Evolutionary conservation across 2,113 vertebrate genomes (phyloP).

Genomic region (Holacanthus passer): DNA sequence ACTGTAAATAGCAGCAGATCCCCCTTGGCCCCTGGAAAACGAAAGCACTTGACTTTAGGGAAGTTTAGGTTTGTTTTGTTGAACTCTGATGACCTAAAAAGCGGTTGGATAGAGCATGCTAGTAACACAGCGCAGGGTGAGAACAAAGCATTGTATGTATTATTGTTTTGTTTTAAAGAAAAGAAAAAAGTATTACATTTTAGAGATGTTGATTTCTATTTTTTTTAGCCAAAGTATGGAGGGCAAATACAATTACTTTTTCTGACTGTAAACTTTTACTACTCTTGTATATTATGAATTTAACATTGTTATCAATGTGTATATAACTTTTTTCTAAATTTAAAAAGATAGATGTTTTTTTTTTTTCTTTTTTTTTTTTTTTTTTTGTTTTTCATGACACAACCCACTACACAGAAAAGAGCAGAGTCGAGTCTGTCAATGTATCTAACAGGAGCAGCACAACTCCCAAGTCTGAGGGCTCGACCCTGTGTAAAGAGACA

Average conservation of each 20-base stretch:
- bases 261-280: conserved; percentile 87
- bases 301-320: conserved; percentile 84
- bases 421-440: conserved; percentile 36
- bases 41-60: conserved; percentile 78
- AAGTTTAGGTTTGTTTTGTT: conserved; percentile 69
- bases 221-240: conserved; percentile 82
- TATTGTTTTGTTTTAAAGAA: conserved; percentile 80
- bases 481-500: conserved; percentile 22
- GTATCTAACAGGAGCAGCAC: conserved; percentile 54
- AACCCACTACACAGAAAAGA: conserved; percentile 58
- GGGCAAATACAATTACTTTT: conserved; percentile 81
- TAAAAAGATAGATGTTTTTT: conserved; percentile 50
- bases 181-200: conserved; percentile 85
- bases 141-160: conserved; percentile 82
- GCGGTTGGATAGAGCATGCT: conserved; percentile 68
- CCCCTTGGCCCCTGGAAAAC: conserved; percentile 47
- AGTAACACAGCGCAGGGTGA: conserved; percentile 68
- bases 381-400: conserved; percentile 50
- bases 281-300: conserved; percentile 86
- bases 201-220: conserved; percentile 83
- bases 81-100: conserved; percentile 54
- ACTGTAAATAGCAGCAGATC: conserved; percentile 74
- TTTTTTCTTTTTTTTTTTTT: conserved; percentile 33
- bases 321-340: conserved; percentile 83
- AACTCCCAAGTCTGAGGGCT: conserved; percentile 58